Conservation (phyloP, 2,113 vertebrate genomes). For the Chloropsis hardwickii region DNA sequence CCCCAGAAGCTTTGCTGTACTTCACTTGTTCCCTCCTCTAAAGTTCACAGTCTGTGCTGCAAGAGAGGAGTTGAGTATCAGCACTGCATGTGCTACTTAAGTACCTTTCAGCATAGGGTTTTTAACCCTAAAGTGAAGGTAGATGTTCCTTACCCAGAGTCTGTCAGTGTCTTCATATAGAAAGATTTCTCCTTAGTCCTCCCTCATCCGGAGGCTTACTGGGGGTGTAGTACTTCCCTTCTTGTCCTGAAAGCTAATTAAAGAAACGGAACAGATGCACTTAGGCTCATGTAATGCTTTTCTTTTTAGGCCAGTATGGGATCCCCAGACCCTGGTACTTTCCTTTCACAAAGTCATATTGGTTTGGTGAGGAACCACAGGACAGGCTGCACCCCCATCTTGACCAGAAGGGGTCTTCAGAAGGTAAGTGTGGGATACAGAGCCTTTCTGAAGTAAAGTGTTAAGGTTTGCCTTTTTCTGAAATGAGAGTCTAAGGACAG, state of each 20-base stretch:
- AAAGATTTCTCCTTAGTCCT: background rate
- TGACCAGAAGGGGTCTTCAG: conserved; percentile 69
- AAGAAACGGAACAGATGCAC: background rate
- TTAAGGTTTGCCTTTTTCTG: background rate
- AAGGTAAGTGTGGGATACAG: conserved; percentile 73
- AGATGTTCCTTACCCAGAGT: background rate
- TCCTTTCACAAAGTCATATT: conserved; percentile 91
- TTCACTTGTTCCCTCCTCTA: background rate
- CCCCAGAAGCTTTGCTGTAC: background rate
- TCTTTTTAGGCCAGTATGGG: conserved; percentile 88
- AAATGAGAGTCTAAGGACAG: background rate
- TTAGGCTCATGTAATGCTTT: background rate
- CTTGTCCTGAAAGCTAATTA: background rate
- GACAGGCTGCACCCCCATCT: conserved; percentile 61
- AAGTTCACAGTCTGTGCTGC: background rate
- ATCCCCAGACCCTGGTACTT: conserved; percentile 96
- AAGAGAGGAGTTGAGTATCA: background rate
- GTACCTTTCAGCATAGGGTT: background rate
- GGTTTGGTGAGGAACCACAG: conserved; percentile 84
- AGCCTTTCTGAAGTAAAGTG: background rate
- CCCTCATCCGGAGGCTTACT: background rate
- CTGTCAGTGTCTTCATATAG: background rate
- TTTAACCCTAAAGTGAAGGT: background rate
- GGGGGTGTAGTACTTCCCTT: background rate
- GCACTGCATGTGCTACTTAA: background rate